Conservation (phyloP, 2,113 vertebrate genomes). For the Sylvia atricapilla region DNA sequence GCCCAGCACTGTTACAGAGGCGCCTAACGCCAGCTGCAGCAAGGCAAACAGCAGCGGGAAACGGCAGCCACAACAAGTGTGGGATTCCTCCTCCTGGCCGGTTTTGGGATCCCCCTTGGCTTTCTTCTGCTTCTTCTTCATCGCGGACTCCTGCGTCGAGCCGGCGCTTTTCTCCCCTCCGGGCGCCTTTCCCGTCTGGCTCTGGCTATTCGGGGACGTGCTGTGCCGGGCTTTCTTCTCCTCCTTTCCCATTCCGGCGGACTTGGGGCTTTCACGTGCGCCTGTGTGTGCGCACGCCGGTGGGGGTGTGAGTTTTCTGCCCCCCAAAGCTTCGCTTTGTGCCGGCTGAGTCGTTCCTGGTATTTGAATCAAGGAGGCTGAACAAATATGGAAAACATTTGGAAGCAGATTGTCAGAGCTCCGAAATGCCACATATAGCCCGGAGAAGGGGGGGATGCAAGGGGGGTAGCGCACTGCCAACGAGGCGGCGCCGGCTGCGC, state of each 20-base stretch:
- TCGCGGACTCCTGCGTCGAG: neutral
- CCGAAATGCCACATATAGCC: slow-evolving; percentile 85
- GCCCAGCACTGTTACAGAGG: slow-evolving; percentile 84
- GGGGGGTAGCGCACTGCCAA: slow-evolving; percentile 86
- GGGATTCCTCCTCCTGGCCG: slow-evolving; percentile 71
- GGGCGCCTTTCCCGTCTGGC: slow-evolving; percentile 20
- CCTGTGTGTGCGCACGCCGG: neutral
- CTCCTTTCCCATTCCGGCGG: slow-evolving; percentile 62
- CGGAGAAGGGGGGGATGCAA: slow-evolving; percentile 64
- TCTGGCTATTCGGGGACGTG: slow-evolving; percentile 28
- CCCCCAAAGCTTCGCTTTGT: slow-evolving; percentile 52
- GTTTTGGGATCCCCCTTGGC: slow-evolving; percentile 61
- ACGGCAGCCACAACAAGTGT: slow-evolving; percentile 86
- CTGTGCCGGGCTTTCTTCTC: slow-evolving; percentile 40
- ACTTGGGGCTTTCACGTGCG: neutral
- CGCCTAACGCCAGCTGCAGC: slow-evolving; percentile 89
- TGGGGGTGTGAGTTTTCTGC: neutral
- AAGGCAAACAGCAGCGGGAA: slow-evolving; percentile 92
- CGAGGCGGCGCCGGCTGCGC: neutral
- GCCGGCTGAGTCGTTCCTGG: slow-evolving; percentile 67
- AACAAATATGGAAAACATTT: slow-evolving; percentile 99
- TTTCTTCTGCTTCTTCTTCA: slow-evolving; percentile 61
- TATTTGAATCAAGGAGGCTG: slow-evolving; percentile 84
- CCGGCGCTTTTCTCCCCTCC: slow-evolving; percentile 6
- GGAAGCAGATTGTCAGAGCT: slow-evolving; percentile 78